Evolutionary conservation across 1,140 invertebrate genomes (phyloP).

Genomic region (Zaprionus capensis): DNA sequence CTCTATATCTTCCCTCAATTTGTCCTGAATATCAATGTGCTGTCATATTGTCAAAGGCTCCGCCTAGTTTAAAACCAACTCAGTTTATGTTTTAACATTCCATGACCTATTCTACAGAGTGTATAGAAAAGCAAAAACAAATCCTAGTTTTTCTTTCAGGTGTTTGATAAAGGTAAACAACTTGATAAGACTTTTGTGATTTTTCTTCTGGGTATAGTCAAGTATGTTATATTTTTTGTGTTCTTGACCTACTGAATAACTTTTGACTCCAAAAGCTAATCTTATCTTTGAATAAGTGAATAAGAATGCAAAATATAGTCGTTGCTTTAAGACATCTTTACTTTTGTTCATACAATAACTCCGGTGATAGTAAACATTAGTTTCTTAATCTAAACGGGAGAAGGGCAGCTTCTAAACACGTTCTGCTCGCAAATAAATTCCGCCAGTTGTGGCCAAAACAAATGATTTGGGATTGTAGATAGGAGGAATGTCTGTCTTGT

Average conservation of each 20-base stretch:
- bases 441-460: constrained; percentile 47
- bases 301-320: neutral
- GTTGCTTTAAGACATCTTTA: neutral
- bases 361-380: neutral
- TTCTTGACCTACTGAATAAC: neutral
- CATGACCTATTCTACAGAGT: too few species aligned
- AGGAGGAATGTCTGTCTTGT: constrained; percentile 62
- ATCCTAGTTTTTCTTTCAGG: too few species aligned
- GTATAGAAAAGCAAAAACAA: too few species aligned
- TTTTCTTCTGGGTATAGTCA: neutral
- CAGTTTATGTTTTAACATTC: too few species aligned
- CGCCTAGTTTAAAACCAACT: too few species aligned
- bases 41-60: constrained; percentile 11
- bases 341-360: neutral
- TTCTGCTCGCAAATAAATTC: constrained; percentile 50
- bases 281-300: neutral
- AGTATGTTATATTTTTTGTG: neutral
- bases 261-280: neutral
- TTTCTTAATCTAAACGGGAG: constrained; percentile 15
- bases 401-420: constrained; percentile 36
- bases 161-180: neutral
- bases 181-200: neutral
- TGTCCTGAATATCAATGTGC: constrained; percentile 85
- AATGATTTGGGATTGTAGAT: constrained; percentile 52
- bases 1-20: constrained; percentile 83